Evolutionary conservation across 2,797 vertebrate genomes (phyloP).

Genomic region (Galaxias olidus): DNA sequence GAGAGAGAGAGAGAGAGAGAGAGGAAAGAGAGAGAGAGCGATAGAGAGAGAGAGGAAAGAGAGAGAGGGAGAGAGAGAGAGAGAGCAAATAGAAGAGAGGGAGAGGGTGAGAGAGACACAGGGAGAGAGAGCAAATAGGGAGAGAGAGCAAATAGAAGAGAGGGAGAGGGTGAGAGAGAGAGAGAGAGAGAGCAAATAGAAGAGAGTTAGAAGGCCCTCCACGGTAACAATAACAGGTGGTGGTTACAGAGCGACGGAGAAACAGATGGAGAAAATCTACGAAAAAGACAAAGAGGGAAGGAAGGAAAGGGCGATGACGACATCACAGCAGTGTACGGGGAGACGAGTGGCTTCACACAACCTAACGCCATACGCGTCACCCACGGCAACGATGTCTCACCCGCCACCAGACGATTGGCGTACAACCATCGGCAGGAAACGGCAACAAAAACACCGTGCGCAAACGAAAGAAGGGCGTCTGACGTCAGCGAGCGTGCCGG

Average conservation of each 20-base stretch:
- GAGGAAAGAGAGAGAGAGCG: slow-evolving; percentile 21
- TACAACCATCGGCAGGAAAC: slow-evolving; percentile 26
- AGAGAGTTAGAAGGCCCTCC: too few relatives aligned
- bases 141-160: too few relatives aligned
- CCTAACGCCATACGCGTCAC: too few relatives aligned
- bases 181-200: background rate
- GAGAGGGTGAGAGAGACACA: slow-evolving; percentile 1
- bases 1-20: slow-evolving; percentile 7
- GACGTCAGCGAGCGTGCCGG: slow-evolving; percentile 33
- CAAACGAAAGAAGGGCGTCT: slow-evolving; percentile 38
- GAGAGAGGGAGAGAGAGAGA: slow-evolving; percentile 29
- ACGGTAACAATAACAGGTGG: too few relatives aligned
- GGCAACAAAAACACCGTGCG: slow-evolving; percentile 20
- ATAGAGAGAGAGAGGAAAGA: slow-evolving; percentile 9
- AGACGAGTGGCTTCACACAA: too few relatives aligned
- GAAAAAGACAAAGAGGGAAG: slow-evolving; percentile 52
- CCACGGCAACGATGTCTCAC: slow-evolving; percentile 54
- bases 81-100: slow-evolving; percentile 1
- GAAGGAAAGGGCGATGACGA: slow-evolving; percentile 44
- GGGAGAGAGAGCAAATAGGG: too few relatives aligned
- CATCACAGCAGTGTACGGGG: slow-evolving; percentile 14
- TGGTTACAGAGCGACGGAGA: too few relatives aligned
- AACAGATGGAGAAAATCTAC: slow-evolving; percentile 23
- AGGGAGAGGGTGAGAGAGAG: slow-evolving; percentile 4
- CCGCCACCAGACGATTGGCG: slow-evolving; percentile 23